A percentile compares a stretch with the other conserved stretches of the same genome.
Conservation (phyloP, 2,888 invertebrate genomes). For the Andricus quercusramuli region DNA sequence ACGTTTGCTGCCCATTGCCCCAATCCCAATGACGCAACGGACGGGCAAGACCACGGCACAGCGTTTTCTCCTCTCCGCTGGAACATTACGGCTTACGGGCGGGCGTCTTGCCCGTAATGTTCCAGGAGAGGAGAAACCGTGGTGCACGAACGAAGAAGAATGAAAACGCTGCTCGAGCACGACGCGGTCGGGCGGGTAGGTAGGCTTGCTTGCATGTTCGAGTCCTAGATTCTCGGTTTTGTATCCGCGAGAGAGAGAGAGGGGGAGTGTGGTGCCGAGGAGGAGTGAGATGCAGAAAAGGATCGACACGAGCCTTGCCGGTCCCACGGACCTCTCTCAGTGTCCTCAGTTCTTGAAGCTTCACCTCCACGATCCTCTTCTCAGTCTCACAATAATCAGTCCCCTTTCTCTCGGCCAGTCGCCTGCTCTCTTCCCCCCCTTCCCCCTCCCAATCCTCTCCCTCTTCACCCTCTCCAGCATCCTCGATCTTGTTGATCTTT, state of each 20-base stretch:
- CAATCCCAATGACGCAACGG: slow-evolving; percentile 31
- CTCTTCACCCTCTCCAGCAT: slow-evolving; percentile 5
- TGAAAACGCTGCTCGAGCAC: slow-evolving; percentile 53
- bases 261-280: slow-evolving; percentile 22
- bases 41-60: background rate
- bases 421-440: background rate
- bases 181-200: slow-evolving; percentile 43
- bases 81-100: no score
- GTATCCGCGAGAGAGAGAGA: slow-evolving; percentile 50
- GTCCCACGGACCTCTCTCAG: slow-evolving; percentile 54
- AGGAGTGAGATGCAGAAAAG: slow-evolving; percentile 46
- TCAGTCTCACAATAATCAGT: slow-evolving; percentile 38
- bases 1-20: slow-evolving; percentile 50
- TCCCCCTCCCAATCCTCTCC: no score
- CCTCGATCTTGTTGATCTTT: background rate
- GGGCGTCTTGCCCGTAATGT: background rate
- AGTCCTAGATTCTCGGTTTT: slow-evolving; percentile 54
- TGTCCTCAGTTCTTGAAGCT: slow-evolving; percentile 39
- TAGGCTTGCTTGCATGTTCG: slow-evolving; percentile 41
- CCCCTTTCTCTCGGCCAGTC: slow-evolving; percentile 51
- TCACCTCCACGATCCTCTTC: slow-evolving; percentile 44
- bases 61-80: no score
- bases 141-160: slow-evolving; percentile 56
- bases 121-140: slow-evolving; percentile 43
- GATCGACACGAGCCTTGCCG: slow-evolving; percentile 51